These are phyloP conservation scores for Corythornis madagascariensis DNA, from an alignment of 2,113 vertebrate species.

Conservation along the genomic window DNA sequence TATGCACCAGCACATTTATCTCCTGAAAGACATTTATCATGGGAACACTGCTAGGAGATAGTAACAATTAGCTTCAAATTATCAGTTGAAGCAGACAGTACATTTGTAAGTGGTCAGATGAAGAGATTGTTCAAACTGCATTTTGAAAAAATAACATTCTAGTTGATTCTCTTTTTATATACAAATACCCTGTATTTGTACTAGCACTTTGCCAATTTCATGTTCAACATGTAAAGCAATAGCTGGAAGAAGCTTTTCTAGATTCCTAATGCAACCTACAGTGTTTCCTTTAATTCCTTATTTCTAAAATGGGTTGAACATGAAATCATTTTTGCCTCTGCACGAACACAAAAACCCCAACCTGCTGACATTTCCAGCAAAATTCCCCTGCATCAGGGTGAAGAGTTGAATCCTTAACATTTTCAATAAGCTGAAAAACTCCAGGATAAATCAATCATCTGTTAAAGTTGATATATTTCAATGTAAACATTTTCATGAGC, in stretches of 20 bases:
- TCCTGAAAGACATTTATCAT: not conserved
- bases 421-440: not conserved
- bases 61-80: not conserved
- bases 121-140: not conserved
- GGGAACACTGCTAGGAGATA: not conserved
- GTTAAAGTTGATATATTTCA: not conserved
- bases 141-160: not conserved
- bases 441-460: not conserved
- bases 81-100: not conserved
- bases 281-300: not conserved
- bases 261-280: not conserved
- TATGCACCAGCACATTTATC: not conserved
- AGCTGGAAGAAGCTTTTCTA: not conserved
- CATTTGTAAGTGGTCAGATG: not conserved
- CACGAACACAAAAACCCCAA: not conserved
- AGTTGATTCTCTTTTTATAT: not conserved
- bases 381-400: not conserved
- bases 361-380: not conserved
- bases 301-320: not conserved
- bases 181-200: not conserved
- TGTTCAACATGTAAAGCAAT: not conserved
- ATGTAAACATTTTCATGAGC: not conserved
- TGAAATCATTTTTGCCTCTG: conserved; percentile 22
- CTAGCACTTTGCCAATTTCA: not conserved
- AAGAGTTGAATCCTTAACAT: not conserved